A percentile compares a stretch with the other conserved stretches of the same genome.
Evolutionary conservation across 2,113 vertebrate species (phyloP).

Genomic region (Ceratotherium simum): DNA sequence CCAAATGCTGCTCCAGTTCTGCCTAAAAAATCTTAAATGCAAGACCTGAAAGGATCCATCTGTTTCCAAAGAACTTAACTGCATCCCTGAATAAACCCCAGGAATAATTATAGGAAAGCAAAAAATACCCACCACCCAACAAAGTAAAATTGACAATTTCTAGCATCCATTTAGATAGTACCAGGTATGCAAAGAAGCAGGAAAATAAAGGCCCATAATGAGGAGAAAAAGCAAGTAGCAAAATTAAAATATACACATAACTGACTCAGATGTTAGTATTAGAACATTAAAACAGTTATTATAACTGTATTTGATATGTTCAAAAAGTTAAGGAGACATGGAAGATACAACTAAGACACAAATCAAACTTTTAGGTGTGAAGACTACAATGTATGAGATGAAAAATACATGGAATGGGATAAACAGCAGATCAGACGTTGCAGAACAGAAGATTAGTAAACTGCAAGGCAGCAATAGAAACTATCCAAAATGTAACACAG

Average conservation of each 20-base stretch:
- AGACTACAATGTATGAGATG: not conserved
- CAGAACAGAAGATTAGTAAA: not conserved
- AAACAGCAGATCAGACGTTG: not conserved
- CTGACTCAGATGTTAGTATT: not conserved
- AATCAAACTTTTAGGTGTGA: not conserved
- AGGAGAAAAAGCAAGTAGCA: not conserved
- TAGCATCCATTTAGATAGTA: not conserved
- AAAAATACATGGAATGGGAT: not conserved
- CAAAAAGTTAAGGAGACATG: not conserved
- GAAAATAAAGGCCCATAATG: not conserved
- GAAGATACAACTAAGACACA: not conserved
- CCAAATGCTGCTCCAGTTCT: not conserved
- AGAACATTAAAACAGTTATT: not conserved
- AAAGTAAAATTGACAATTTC: constrained; percentile 1
- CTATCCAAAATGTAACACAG: not conserved
- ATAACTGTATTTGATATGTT: not conserved
- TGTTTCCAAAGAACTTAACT: not conserved
- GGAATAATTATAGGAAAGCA: not conserved
- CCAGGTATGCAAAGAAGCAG: not conserved
- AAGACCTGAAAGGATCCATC: not conserved
- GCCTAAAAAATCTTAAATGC: not conserved
- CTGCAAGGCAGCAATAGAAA: not conserved
- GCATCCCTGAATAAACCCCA: not conserved
- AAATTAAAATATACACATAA: not conserved
- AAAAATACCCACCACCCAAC: not conserved